A percentile compares a stretch with the other conserved stretches of the same genome.
Conservation (phyloP, 2,113 vertebrate genomes). For the Ariopsis seemanni region DNA sequence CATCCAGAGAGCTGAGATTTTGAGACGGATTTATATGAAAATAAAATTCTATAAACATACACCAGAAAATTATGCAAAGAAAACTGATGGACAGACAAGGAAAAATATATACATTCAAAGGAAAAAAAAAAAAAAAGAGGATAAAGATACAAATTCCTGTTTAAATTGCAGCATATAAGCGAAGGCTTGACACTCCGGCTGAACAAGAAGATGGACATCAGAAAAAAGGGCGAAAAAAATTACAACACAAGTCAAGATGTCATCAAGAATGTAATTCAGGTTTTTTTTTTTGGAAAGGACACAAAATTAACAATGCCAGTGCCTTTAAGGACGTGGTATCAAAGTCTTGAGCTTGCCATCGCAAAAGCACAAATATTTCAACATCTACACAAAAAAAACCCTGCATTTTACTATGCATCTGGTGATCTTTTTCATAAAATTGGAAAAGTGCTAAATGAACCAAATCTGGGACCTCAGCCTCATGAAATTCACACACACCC, state of each 20-base stretch:
- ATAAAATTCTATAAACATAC: conserved; percentile 92
- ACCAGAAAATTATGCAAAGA: conserved; percentile 89
- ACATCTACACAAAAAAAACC: conserved; percentile 1
- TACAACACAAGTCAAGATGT: not conserved
- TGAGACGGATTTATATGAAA: conserved; percentile 88
- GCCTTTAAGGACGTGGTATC: not conserved
- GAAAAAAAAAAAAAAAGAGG: not conserved
- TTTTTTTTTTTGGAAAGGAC: conserved; percentile 64
- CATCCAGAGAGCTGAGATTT: conserved; percentile 78
- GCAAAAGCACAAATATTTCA: conserved; percentile 26
- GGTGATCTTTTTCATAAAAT: not conserved
- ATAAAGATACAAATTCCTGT: conserved; percentile 69
- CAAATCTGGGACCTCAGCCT: conserved; percentile 23
- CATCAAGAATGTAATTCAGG: not conserved
- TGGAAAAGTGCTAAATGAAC: conserved; percentile 25
- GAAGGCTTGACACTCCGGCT: conserved; percentile 56
- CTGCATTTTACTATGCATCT: not conserved
- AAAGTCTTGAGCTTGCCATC: conserved; percentile 14
- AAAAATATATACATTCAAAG: conserved; percentile 85
- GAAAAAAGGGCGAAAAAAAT: not conserved
- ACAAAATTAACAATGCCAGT: conserved; percentile 22
- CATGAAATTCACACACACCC: conserved; percentile 21
- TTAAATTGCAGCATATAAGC: conserved; percentile 77
- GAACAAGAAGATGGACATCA: conserved; percentile 46
- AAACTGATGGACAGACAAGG: conserved; percentile 79